phyloP scores from a whole-genome alignment of 2,888 invertebrate species.

The Apotomis betuletana region DNA sequence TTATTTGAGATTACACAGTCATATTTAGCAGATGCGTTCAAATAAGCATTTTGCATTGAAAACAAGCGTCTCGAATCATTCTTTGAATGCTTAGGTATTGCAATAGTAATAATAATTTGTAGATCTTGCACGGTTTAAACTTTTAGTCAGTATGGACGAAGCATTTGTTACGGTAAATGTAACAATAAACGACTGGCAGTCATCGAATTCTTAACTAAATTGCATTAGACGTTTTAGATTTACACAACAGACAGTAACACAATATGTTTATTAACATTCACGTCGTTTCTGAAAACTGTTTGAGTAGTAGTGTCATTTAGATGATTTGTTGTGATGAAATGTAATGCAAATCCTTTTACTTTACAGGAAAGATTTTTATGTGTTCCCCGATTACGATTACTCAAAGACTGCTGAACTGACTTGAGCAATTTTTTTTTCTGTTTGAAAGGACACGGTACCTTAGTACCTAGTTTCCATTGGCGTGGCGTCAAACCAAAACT shows the following conservation, averaged over 20 bases:
- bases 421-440: no score
- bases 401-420: no score
- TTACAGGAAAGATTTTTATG: no score
- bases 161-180: conserved; percentile 21
- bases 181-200: conserved; percentile 26
- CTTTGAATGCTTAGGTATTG: conserved; percentile 1
- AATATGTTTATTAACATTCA: conserved; percentile 31
- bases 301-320: neutral
- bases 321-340: no score
- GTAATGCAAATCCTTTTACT: no score
- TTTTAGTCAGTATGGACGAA: conserved; percentile 31
- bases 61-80: conserved; percentile 23
- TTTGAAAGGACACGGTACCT: no score
- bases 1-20: neutral
- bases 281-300: conserved; percentile 11
- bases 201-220: conserved; percentile 16
- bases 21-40: neutral
- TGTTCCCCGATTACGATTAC: no score
- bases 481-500: no score
- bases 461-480: no score
- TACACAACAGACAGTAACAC: conserved; percentile 19
- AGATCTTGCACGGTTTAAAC: conserved; percentile 29
- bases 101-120: conserved; percentile 15
- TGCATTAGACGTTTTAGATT: conserved; percentile 16
- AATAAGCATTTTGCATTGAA: conserved; percentile 2